Evolutionary conservation across 2,888 invertebrate genomes (phyloP), one percentile per base, ranked within the genome.

Genomic region (Choreutis nemorana): DNA sequence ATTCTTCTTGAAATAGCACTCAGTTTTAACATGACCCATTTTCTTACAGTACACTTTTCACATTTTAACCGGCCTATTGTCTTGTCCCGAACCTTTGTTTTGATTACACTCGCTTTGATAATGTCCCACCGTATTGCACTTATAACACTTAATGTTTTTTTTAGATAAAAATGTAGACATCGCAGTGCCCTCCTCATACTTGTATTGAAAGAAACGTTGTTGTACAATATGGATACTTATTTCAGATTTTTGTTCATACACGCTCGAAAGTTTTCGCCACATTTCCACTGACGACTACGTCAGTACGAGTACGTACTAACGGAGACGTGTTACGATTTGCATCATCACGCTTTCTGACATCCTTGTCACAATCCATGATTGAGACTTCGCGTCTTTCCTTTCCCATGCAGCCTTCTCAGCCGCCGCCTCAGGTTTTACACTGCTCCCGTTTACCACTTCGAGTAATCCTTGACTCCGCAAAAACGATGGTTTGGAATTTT

Each of bases 211-310:
- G 14, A 53, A 53, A 14, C 47, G 29, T 25, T 56, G 52, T 21
- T 56, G 58, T 2, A 56, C 23, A 9, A 54, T 41, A 41, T 57
- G 51, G 4, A 55, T 35, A 10, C 38, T 52, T 2, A 50, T 52
- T 18, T 48, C 48, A 0, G 49, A 42, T 32, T 51, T 57, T 31
- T 53, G 52, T 28, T 60, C 55, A 31, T 49, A 60, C 0, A 58
- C 41, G 23, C 40, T 41, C 2, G 12, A 11, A 4, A 52, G 29
- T 26, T 54, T 55, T 10, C 22, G 9, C 52, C 53, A 54, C 49
- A 54, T 54, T 15, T 45, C 40, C 1, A 39, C 35, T 0, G 50
- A 40, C 1, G 37, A 46, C 2, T n/a, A n/a, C n/a, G n/a, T n/a
- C n/a, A n/a, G n/a, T n/a, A n/a, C n/a, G n/a, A n/a, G n/a, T n/a